Percentiles rank a stretch among this genome's conserved stretches.
Conservation (phyloP, 2,113 vertebrate genomes). For the Ibidorhyncha struthersii region DNA sequence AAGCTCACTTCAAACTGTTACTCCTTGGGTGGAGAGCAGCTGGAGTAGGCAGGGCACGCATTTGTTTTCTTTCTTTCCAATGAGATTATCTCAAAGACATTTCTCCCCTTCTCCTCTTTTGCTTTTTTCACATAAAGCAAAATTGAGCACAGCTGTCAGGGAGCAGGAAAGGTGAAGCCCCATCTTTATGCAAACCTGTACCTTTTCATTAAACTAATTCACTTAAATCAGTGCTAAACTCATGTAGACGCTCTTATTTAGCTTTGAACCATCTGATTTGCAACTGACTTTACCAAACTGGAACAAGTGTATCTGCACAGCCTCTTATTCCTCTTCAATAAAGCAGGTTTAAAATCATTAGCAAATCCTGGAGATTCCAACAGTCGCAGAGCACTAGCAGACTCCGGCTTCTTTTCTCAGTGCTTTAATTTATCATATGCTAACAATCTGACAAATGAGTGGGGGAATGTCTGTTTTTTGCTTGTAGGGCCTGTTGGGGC, state of each 20-base stretch:
- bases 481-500: neutral
- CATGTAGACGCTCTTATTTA: neutral
- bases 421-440: neutral
- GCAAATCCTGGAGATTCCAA: neutral
- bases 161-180: constrained; percentile 12
- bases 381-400: neutral
- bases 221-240: neutral
- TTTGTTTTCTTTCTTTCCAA: constrained; percentile 52
- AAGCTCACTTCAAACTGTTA: constrained; percentile 54
- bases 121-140: neutral
- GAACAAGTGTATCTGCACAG: neutral
- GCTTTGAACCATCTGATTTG: neutral
- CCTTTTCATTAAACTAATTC: constrained; percentile 13
- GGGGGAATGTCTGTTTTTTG: neutral
- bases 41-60: neutral
- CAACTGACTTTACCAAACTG: neutral
- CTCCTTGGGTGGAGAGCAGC: constrained; percentile 36
- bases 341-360: neutral
- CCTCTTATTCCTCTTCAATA: neutral
- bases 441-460: neutral
- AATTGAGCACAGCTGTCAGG: neutral
- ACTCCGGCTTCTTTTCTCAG: neutral
- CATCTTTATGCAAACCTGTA: constrained; percentile 19
- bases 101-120: constrained; percentile 28
- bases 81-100: constrained; percentile 16